Conservation (phyloP, 2,797 vertebrate species). For the Spea hammondii region DNA sequence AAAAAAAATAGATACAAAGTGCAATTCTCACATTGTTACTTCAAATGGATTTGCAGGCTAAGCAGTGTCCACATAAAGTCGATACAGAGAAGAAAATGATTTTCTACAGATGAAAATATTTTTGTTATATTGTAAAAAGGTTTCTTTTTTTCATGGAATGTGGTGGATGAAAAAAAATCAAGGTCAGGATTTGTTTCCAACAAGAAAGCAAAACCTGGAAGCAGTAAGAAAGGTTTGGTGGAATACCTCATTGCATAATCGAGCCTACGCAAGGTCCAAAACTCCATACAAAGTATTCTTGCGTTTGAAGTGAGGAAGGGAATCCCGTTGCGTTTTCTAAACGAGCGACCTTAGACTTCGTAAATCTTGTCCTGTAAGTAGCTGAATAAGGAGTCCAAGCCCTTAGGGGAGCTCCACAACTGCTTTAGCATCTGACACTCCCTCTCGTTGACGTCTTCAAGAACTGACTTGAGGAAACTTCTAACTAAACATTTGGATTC, state of each 20-base stretch:
- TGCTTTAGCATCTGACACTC: constrained; percentile 95
- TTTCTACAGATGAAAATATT: constrained; percentile 46
- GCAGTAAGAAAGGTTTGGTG: constrained; percentile 56
- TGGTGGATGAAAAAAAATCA: constrained; percentile 49
- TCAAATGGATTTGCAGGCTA: constrained; percentile 22
- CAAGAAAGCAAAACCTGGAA: constrained; percentile 61
- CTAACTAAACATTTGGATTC: constrained; percentile 93
- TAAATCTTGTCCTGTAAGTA: constrained; percentile 91
- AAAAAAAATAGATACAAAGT: constrained; percentile 49
- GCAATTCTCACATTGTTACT: constrained; percentile 52
- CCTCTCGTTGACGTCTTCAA: constrained; percentile 93
- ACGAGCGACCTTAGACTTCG: constrained; percentile 75
- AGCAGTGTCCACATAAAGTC: constrained; percentile 62
- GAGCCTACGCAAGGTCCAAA: constrained; percentile 59
- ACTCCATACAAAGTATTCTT: constrained; percentile 55
- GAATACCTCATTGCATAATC: constrained; percentile 64
- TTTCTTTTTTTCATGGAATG: constrained; percentile 63
- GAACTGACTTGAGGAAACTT: constrained; percentile 84
- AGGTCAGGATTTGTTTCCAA: constrained; percentile 55
- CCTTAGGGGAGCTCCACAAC: constrained; percentile 95
- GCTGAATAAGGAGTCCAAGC: constrained; percentile 91
- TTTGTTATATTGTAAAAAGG: constrained; percentile 48
- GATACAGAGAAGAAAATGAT: constrained; percentile 56
- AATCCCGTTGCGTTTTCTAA: not conserved
- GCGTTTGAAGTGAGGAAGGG: constrained; percentile 53